Conservation (phyloP, 1,140 invertebrate genomes). For the Eumaeus atala region DNA sequence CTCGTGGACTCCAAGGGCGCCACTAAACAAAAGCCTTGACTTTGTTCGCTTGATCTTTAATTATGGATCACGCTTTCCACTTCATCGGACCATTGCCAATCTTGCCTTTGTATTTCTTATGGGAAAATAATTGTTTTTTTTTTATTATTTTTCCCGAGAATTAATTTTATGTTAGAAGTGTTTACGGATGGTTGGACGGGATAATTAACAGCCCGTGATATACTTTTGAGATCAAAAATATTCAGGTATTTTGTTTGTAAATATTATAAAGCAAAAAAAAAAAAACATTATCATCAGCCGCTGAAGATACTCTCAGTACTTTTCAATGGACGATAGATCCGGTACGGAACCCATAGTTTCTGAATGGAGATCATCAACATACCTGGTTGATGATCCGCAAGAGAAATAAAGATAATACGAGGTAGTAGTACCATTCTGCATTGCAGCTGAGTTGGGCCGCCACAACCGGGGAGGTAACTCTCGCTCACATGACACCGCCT, state of each 20-base stretch:
- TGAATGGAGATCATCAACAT: too few relatives aligned
- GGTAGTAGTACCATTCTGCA: too few relatives aligned
- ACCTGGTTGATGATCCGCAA: too few relatives aligned
- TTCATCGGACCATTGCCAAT: constrained; percentile 55
- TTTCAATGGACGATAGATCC: too few relatives aligned
- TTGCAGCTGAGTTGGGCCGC: too few relatives aligned
- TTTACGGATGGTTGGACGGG: constrained; percentile 57
- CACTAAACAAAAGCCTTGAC: constrained; percentile 44
- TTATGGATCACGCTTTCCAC: constrained; percentile 61
- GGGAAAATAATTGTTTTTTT: constrained; percentile 58
- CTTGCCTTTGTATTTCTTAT: constrained; percentile 63
- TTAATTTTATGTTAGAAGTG: constrained; percentile 49
- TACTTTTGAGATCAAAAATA: constrained; percentile 17
- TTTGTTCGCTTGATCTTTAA: constrained; percentile 65
- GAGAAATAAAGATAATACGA: too few relatives aligned
- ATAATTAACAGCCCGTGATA: constrained; percentile 48
- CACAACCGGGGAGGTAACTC: too few relatives aligned
- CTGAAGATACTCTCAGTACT: too few relatives aligned
- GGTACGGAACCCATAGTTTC: too few relatives aligned
- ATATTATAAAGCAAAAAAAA: too few relatives aligned
- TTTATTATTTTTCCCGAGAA: constrained; percentile 35
- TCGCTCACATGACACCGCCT: too few relatives aligned
- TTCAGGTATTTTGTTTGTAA: not conserved
- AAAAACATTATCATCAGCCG: too few relatives aligned
- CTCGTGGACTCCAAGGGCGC: constrained; percentile 30